Base-by-base conservation (phyloP, 2,113 vertebrate genomes). In the Eulemur rufifrons region DNA sequence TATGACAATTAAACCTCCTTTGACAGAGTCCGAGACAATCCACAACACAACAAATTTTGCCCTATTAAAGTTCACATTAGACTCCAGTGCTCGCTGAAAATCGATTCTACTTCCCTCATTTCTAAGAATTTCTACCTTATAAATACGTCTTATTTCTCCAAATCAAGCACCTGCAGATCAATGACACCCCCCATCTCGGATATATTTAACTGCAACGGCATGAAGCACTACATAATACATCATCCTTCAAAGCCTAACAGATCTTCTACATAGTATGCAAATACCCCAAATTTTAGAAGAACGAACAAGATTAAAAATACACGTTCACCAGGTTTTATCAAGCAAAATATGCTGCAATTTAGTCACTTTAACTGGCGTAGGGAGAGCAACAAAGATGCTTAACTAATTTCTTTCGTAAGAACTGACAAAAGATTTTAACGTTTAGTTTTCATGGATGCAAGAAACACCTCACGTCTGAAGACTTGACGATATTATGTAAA, bases 401-500 rank as follows among this genome's bases (percentile, higher is more conserved):
- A 69, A 85, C 59, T 42, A 42, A 84, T 74, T 63, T 74, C 82
- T 45, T 92, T 81, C 59, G 73, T 71, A 56, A 84, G 95, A 89
- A 78, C 11, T 23, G 39, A 77, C 47, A 25, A 34, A 54, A 69
- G 81, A 29, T 1, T 25, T 61, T 15, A 92, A 74, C 29, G 18
- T 73, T 90, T 87, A 21, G 32, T 71, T 90, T 95, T 64, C 8
- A 27, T 34, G 3, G 34, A 7, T 86, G 8, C 59, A 87, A 91
- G 50, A 77, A 92, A 80, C 9, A 86, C 17, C 82, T 56, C 37
- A 68, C 20, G 25, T 61, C 64, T 54, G 50, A 96, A 63, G 25
- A 69, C 29, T 59, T 63, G n/a, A 17, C 10, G 45, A 18, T 18
- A 45, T 93, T 82, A 85, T 2, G 68, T 66, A 74, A 87, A 97